phyloP scores from a whole-genome alignment of 2,113 vertebrate species.

The Spea multiplicata region DNA sequence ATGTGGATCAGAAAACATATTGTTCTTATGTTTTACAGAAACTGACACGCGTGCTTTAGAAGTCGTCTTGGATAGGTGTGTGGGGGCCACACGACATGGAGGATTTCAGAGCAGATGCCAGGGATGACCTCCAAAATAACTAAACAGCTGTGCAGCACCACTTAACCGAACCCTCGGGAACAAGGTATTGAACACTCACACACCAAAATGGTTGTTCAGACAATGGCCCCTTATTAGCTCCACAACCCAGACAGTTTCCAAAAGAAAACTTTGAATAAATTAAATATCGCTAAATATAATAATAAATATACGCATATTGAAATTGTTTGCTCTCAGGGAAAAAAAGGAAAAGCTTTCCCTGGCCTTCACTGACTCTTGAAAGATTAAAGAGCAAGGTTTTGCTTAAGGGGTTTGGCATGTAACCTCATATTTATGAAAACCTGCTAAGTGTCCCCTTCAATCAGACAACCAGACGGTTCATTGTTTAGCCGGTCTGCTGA shows the following conservation, averaged over 20 bases:
- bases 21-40: slow-evolving; percentile 6
- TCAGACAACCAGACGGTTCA: slow-evolving; percentile 60
- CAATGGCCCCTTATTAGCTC: slow-evolving; percentile 53
- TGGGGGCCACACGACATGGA: slow-evolving; percentile 10
- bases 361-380: slow-evolving; percentile 40
- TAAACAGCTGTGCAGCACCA: slow-evolving; percentile 57
- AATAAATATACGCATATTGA: not conserved
- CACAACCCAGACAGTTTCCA: slow-evolving; percentile 6
- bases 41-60: not conserved
- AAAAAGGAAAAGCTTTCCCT: slow-evolving; percentile 6
- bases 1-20: slow-evolving; percentile 32
- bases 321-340: not conserved
- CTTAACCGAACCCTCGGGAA: slow-evolving; percentile 59
- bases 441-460: slow-evolving; percentile 52
- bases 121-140: slow-evolving; percentile 56
- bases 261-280: slow-evolving; percentile 17
- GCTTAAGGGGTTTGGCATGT: slow-evolving; percentile 54
- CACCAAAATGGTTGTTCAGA: slow-evolving; percentile 51
- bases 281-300: slow-evolving; percentile 38
- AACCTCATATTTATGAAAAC: slow-evolving; percentile 57
- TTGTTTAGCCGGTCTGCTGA: slow-evolving; percentile 68
- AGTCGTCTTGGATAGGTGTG: slow-evolving; percentile 29
- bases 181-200: slow-evolving; percentile 56
- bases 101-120: slow-evolving; percentile 63
- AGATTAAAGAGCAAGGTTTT: slow-evolving; percentile 50